These are phyloP conservation scores for Drosophila kanekoi DNA, from an alignment of 2,888 invertebrate species.

Conservation along the genomic window DNA sequence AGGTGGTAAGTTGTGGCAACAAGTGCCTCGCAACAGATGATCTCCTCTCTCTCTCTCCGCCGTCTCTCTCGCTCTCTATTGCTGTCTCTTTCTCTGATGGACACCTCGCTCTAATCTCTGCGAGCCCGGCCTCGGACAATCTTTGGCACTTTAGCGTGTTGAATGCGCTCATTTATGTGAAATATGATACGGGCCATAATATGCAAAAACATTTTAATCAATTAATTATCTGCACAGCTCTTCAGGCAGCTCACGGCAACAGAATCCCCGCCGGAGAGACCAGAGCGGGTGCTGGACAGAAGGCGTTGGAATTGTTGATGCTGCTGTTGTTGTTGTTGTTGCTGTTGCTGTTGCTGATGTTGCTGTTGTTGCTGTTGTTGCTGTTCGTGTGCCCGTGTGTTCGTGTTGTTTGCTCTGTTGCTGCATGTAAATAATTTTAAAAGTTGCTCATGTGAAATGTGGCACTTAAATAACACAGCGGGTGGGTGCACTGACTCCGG, in stretches of 20 bases:
- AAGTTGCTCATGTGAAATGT: conserved; percentile 79
- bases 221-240: conserved; percentile 80
- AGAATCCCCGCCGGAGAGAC: conserved; percentile 21
- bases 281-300: conserved; percentile 28
- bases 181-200: conserved; percentile 82
- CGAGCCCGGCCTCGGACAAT: conserved; percentile 51
- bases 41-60: conserved; percentile 3
- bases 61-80: conserved; percentile 2
- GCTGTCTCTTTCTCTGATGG: conserved; percentile 24
- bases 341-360: conserved; percentile 24
- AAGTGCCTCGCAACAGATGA: conserved; percentile 63
- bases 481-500: conserved; percentile 50
- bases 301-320: conserved; percentile 28
- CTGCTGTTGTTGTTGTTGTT: conserved; percentile 24
- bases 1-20: conserved; percentile 81
- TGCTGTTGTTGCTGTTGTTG: conserved; percentile 4
- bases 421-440: conserved; percentile 74
- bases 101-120: conserved; percentile 53
- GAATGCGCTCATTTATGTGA: conserved; percentile 82
- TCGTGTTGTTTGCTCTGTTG: conserved; percentile 40
- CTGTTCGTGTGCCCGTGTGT: conserved; percentile 8
- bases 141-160: conserved; percentile 81
- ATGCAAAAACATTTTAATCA: conserved; percentile 83
- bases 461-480: conserved; percentile 78
- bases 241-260: conserved; percentile 34